Conservation (phyloP, 2,888 invertebrate species). For the Drosophila macrospina region DNA sequence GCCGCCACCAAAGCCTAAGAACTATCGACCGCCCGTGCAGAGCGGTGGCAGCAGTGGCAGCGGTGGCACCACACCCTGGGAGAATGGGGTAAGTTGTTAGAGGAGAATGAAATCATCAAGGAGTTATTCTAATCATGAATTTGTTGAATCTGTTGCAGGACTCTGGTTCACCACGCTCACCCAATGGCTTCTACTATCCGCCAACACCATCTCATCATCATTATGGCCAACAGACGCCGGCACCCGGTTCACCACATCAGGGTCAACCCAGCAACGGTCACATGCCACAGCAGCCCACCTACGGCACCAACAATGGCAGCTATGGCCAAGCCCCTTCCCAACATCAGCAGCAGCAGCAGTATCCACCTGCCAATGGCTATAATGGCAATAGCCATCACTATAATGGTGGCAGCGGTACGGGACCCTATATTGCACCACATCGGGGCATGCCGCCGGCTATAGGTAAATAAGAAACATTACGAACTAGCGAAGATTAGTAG, state of each 20-base stretch:
- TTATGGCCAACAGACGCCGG: conserved; percentile 80
- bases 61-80: conserved; percentile 83
- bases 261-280: conserved; percentile 75
- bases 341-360: conserved; percentile 81
- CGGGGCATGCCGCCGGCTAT: conserved; percentile 85
- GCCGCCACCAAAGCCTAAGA: conserved; percentile 96
- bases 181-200: conserved; percentile 85
- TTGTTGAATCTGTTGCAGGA: conserved; percentile 69
- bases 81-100: conserved; percentile 86
- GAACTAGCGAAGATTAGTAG: not conserved
- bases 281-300: conserved; percentile 66
- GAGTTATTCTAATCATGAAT: not conserved
- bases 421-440: conserved; percentile 84
- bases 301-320: conserved; percentile 73
- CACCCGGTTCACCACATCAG: conserved; percentile 82
- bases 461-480: conserved; percentile 63
- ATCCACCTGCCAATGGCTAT: conserved; percentile 80
- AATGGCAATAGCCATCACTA: conserved; percentile 84
- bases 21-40: conserved; percentile 92
- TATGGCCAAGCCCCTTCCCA: conserved; percentile 68
- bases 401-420: conserved; percentile 83
- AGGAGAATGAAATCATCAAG: not conserved
- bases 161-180: conserved; percentile 85
- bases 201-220: conserved; percentile 85
- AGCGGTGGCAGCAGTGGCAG: conserved; percentile 76